phyloP scores from a whole-genome alignment of 2,888 invertebrate genomes.

The Gortyna flavago region DNA sequence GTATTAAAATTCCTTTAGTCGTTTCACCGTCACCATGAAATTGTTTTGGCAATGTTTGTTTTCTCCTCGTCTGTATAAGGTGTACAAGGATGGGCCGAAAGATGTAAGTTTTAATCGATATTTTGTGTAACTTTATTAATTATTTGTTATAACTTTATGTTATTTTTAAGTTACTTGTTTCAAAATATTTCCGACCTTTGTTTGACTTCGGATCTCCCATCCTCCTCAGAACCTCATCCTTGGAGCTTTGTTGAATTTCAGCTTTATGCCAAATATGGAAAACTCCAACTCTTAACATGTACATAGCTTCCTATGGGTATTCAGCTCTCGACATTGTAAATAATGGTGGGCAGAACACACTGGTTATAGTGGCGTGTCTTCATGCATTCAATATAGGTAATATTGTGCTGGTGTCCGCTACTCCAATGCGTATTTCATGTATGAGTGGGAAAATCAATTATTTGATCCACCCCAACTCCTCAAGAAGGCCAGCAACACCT shows the following conservation, averaged over 20 bases:
- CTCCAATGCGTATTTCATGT: too few species aligned
- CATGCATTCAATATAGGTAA: not conserved
- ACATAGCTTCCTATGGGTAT: not conserved
- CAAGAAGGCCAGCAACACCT: too few species aligned
- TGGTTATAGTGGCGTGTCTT: not conserved
- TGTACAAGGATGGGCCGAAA: constrained; percentile 90
- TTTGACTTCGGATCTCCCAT: not conserved
- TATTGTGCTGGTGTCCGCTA: too few species aligned
- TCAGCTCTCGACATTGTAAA: not conserved
- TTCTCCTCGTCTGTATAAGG: constrained; percentile 93
- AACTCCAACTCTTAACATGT: not conserved
- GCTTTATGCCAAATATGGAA: not conserved
- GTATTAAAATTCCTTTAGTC: not conserved
- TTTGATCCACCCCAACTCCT: too few species aligned
- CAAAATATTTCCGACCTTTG: not conserved
- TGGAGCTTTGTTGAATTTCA: not conserved
- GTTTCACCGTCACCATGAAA: constrained; percentile 79
- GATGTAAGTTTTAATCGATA: constrained; percentile 44
- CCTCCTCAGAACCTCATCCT: not conserved
- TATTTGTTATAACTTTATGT: too few species aligned
- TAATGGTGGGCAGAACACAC: not conserved
- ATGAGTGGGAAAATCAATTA: too few species aligned
- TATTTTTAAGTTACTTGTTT: too few species aligned
- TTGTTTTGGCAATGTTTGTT: constrained; percentile 92
- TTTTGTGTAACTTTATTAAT: not conserved